Evolutionary conservation across 2,113 vertebrate genomes (phyloP), one percentile per base, ranked within the genome.

Genomic region (Prunella fulvescens): DNA sequence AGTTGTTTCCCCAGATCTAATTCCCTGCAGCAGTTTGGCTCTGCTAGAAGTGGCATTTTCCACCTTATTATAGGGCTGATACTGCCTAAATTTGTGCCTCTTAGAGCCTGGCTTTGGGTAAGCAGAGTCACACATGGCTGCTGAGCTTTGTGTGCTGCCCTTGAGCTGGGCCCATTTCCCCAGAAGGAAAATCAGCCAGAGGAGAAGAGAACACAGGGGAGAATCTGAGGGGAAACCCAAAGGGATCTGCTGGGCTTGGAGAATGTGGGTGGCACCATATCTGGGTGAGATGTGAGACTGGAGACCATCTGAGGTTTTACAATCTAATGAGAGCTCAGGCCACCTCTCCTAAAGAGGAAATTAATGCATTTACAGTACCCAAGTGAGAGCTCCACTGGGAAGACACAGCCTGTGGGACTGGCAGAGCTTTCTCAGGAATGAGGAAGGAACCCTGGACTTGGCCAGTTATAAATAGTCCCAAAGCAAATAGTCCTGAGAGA

Each of bases 191-290:
- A 33, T 9, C n/a, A 77, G 26, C 11, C 4, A 2, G 47, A 44
- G 47, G 53, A 51, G 37, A n/a, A 28, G 17, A 35, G n/a, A 24
- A 44, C 33, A 25, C 9, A 1, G 11, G 37, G n/a, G 35, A 57
- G 18, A 72, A 28, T 4, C 23, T 28, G 25, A 35, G 9, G 14
- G 29, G n/a, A n/a, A 44, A 5, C 39, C 47, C 22, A 44, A 50
- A 47, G 31, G 19, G 19, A 66, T 71, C 12, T 2, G 3, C 37
- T 82, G 48, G 45, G 8, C 58, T 77, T 80, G 48, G 33, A 83
- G 40, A 20, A 18, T 12, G 19, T 4, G 2, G 12, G 16, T 29
- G 9, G 18, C 20, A 4, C 51, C 1, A 1, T 16, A 7, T 19
- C 54, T 78, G 48, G 14, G 35, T 1, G 10, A 71, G 31, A 23